Conservation (phyloP, 1,140 invertebrate genomes). For the Nomia melanderi region DNA sequence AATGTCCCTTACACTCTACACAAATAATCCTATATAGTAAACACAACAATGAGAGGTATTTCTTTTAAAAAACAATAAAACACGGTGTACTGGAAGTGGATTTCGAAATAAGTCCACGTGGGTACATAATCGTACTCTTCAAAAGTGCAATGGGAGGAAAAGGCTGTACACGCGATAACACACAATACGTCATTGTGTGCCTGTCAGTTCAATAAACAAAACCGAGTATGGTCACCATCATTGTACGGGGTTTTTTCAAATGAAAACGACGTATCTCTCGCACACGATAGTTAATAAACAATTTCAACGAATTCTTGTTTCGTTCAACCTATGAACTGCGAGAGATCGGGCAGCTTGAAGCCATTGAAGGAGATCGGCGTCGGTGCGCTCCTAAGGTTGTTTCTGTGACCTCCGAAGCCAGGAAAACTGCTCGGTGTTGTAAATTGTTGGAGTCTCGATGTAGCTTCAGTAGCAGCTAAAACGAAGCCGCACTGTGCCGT, state of each 20-base stretch:
- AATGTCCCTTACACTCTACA: constrained; percentile 36
- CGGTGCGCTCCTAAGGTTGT: constrained; percentile 69
- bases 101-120: not conserved
- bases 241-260: constrained; percentile 46
- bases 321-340: constrained; percentile 82
- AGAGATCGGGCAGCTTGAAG: constrained; percentile 84
- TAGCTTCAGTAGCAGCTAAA: constrained; percentile 76
- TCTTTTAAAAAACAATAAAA: constrained; percentile 21
- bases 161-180: not conserved
- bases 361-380: constrained; percentile 79
- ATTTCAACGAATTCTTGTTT: constrained; percentile 21
- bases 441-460: constrained; percentile 64
- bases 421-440: constrained; percentile 73
- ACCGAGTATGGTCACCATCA: constrained; percentile 24
- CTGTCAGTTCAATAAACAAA: constrained; percentile 3
- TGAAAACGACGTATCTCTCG: constrained; percentile 50
- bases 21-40: constrained; percentile 27
- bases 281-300: constrained; percentile 51
- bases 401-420: constrained; percentile 77
- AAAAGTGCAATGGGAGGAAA: not conserved
- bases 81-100: not conserved
- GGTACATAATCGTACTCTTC: not conserved
- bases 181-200: not conserved
- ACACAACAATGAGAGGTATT: constrained; percentile 40
- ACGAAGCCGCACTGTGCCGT: constrained; percentile 92